Evolutionary conservation across 2,888 invertebrate species (phyloP).

Genomic region (Amphiduros pacificus): DNA sequence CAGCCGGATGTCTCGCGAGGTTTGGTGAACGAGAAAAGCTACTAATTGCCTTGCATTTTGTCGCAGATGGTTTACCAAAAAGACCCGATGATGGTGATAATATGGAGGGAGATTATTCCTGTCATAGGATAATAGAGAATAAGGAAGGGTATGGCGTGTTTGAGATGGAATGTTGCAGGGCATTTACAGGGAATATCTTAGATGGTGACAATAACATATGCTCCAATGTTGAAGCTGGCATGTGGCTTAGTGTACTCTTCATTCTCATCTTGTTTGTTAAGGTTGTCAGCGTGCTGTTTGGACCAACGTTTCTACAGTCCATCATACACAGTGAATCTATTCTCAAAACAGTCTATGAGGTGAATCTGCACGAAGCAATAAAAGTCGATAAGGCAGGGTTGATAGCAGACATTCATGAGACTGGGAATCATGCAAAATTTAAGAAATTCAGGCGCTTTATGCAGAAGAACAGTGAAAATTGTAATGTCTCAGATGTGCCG

Average conservation of each 20-base stretch:
- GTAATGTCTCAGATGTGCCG: too few species aligned
- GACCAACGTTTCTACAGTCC: slow-evolving; percentile 44
- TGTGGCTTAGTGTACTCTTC: slow-evolving; percentile 47
- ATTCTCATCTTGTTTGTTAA: slow-evolving; percentile 43
- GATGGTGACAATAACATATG: slow-evolving; percentile 31
- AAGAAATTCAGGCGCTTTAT: background rate
- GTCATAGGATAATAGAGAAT: background rate
- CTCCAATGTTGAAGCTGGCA: slow-evolving; percentile 36
- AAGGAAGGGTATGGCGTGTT: background rate
- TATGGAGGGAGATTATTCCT: background rate
- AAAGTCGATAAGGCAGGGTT: background rate
- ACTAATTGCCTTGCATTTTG: background rate
- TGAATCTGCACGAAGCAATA: background rate
- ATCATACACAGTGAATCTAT: slow-evolving; percentile 37
- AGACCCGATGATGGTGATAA: background rate
- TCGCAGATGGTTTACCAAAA: background rate
- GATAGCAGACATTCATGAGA: background rate
- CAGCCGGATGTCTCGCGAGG: slow-evolving; percentile 10
- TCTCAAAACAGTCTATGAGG: background rate
- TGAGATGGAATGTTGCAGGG: background rate
- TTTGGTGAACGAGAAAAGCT: slow-evolving; percentile 12
- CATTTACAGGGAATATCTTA: background rate
- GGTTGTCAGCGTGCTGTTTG: slow-evolving; percentile 45
- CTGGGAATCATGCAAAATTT: background rate
- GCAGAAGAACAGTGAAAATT: background rate